phyloP scores from a whole-genome alignment of 2,113 vertebrate species.

The Podocnemis expansa region DNA sequence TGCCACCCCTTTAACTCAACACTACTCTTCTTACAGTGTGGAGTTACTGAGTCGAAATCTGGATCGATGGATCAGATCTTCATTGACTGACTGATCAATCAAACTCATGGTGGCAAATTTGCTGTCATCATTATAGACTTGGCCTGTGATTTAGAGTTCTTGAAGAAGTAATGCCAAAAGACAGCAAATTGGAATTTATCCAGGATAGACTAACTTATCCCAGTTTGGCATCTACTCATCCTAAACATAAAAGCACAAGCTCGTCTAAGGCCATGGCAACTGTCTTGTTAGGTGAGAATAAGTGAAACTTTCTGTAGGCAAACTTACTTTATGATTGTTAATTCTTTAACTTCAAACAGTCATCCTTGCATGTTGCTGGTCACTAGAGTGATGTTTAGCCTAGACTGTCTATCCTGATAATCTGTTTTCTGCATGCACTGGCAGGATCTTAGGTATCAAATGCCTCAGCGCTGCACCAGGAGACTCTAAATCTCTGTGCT shows the following conservation, averaged over 20 bases:
- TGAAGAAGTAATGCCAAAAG: not conserved
- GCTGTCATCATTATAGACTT: no score
- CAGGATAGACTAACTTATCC: not conserved
- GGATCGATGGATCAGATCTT: no score
- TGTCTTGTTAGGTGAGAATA: not conserved
- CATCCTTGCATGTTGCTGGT: not conserved
- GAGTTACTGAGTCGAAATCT: no score
- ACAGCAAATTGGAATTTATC: not conserved
- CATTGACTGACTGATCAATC: no score
- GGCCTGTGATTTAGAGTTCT: not conserved
- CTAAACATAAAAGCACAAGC: not conserved
- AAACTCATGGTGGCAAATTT: no score
- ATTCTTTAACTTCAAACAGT: not conserved
- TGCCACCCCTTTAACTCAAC: no score
- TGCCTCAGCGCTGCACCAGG: not conserved
- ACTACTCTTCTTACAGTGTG: no score
- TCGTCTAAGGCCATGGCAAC: not conserved
- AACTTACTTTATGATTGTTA: fast-evolving
- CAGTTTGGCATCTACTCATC: not conserved
- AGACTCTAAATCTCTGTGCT: not conserved
- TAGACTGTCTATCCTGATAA: not conserved
- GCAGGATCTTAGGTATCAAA: not conserved
- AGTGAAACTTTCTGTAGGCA: not conserved
- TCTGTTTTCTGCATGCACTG: not conserved
- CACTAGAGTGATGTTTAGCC: slow-evolving; percentile 7